A percentile compares a stretch with the other conserved stretches of the same genome.
Conservation (phyloP, 1,140 invertebrate species). For the Hypothenemus hampei region DNA sequence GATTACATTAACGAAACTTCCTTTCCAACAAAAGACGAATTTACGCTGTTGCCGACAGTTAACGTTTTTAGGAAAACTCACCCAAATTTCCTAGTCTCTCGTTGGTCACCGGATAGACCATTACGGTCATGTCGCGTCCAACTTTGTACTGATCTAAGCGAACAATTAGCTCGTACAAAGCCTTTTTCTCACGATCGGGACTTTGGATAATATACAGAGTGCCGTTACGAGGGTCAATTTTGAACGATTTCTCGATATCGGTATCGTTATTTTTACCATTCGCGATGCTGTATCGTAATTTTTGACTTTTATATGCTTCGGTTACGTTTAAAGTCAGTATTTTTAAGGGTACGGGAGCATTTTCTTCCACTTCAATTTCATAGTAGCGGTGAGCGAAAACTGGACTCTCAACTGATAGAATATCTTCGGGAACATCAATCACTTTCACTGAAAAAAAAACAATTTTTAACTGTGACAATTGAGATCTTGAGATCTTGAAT, state of each 20-base stretch:
- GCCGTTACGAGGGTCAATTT: slow-evolving; percentile 67
- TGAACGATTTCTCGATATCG: slow-evolving; percentile 55
- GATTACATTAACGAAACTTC: neutral
- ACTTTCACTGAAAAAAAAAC: slow-evolving; percentile 51
- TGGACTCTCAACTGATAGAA: slow-evolving; percentile 50
- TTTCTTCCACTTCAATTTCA: slow-evolving; percentile 72
- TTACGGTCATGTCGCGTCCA: slow-evolving; percentile 59
- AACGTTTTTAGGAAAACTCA: slow-evolving; percentile 23
- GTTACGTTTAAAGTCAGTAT: slow-evolving; percentile 66
- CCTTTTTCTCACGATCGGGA: slow-evolving; percentile 63
- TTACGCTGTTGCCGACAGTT: no score
- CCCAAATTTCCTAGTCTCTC: slow-evolving; percentile 62
- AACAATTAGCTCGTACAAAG: slow-evolving; percentile 62
- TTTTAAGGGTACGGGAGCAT: slow-evolving; percentile 62
- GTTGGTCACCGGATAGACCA: slow-evolving; percentile 67
- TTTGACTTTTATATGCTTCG: slow-evolving; percentile 53
- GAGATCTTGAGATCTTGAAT: neutral
- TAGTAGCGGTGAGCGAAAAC: slow-evolving; percentile 70
- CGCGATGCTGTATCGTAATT: slow-evolving; percentile 56
- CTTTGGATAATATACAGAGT: slow-evolving; percentile 62
- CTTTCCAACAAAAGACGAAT: neutral
- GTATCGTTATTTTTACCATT: slow-evolving; percentile 52
- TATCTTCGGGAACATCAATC: slow-evolving; percentile 58
- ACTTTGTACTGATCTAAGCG: slow-evolving; percentile 62
- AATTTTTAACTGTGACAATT: slow-evolving; percentile 1